These are phyloP conservation scores for Diabrotica undecimpunctata DNA, from an alignment of 1,140 invertebrate genomes.

Conservation along the genomic window DNA sequence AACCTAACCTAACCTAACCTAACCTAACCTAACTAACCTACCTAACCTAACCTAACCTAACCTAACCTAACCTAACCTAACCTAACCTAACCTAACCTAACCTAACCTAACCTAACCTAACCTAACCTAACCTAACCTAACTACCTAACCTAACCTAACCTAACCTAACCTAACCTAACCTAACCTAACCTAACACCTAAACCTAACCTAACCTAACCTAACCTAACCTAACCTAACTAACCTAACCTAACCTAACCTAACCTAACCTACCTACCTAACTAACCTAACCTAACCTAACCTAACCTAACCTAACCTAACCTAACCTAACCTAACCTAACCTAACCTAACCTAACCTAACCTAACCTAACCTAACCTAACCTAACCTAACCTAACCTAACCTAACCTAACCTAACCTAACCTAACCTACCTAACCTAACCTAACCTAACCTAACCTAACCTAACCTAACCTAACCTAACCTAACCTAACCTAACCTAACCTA, in stretches of 20 bases:
- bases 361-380: conserved; percentile 14
- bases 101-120: not conserved
- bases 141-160: conserved; percentile 6
- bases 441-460: conserved; percentile 12
- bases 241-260: conserved; percentile 14
- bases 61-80: conserved; percentile 14
- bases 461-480: conserved; percentile 14
- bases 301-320: conserved; percentile 14
- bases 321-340: conserved; percentile 14
- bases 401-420: conserved; percentile 13
- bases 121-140: not conserved
- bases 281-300: conserved; percentile 14
- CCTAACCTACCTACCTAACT: conserved; percentile 12
- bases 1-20: conserved; percentile 9
- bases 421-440: not conserved
- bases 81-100: conserved; percentile 14
- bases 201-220: conserved; percentile 14
- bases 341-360: conserved; percentile 14
- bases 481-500: not conserved
- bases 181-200: conserved; percentile 10
- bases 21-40: conserved; percentile 14
- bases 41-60: conserved; percentile 14
- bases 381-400: conserved; percentile 13
- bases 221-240: conserved; percentile 7
- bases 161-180: conserved; percentile 14